phyloP scores from a whole-genome alignment of 2,888 invertebrate genomes.

The Drosophila testacea region DNA sequence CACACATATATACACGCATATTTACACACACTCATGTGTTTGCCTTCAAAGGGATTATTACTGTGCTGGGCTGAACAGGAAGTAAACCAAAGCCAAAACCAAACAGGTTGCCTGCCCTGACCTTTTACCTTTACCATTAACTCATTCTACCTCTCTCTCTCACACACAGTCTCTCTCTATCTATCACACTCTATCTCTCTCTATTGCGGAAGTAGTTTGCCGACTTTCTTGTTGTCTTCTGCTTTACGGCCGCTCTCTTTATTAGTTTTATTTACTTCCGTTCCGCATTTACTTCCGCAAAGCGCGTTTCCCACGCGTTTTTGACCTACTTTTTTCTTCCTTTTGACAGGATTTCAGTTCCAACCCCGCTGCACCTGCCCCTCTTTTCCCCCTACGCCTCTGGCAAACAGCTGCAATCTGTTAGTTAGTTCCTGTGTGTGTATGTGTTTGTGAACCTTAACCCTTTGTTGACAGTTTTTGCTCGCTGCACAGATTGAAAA shows the following conservation, averaged over 20 bases:
- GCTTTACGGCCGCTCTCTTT: conserved; percentile 44
- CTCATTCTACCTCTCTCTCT: conserved; percentile 35
- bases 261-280: conserved; percentile 78
- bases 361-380: conserved; percentile 37
- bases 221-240: conserved; percentile 52
- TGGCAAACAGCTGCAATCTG: conserved; percentile 33
- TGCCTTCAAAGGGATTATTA: conserved; percentile 72
- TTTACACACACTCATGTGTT: conserved; percentile 4
- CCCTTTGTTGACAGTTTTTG: conserved; percentile 63
- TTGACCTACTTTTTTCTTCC: conserved; percentile 57
- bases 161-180: conserved; percentile 5
- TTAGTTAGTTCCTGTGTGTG: conserved; percentile 41
- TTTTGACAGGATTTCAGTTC: conserved; percentile 13
- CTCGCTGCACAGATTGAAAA: conserved; percentile 1
- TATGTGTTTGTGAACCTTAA: conserved; percentile 49
- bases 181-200: conserved; percentile 3
- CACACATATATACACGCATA: conserved; percentile 8
- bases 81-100: conserved; percentile 51
- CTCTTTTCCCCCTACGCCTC: conserved; percentile 7
- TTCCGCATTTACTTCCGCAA: conserved; percentile 60
- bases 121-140: conserved; percentile 68
- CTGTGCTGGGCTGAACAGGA: conserved; percentile 43
- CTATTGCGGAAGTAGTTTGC: conserved; percentile 65
- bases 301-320: conserved; percentile 61
- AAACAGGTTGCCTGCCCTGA: conserved; percentile 69